A percentile compares a stretch with the other conserved stretches of the same genome.
Evolutionary conservation across 2,888 invertebrate genomes (phyloP).

Genomic region (Silvanus unidentatus): DNA sequence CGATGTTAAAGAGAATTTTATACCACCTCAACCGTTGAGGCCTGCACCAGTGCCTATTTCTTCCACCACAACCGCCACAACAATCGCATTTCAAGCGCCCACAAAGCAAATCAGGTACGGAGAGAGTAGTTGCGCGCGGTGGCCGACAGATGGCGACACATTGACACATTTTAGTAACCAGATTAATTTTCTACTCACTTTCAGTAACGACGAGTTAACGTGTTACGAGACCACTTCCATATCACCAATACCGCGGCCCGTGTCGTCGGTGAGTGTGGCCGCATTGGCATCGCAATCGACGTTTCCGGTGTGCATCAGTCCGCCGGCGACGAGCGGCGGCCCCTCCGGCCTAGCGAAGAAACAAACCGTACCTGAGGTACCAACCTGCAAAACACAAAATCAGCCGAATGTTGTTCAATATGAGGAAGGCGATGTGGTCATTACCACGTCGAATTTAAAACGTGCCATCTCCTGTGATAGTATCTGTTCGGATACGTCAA

Average conservation of each 20-base stretch:
- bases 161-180: no score
- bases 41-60: conserved; percentile 50
- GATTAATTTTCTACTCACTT: no score
- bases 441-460: conserved; percentile 46
- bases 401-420: background rate
- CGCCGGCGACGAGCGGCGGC: conserved; percentile 31
- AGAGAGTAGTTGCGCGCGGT: no score
- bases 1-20: conserved; percentile 33
- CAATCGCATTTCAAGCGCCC: conserved; percentile 6
- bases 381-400: background rate
- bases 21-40: conserved; percentile 62
- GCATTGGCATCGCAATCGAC: conserved; percentile 37
- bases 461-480: conserved; percentile 75
- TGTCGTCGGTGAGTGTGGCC: conserved; percentile 41
- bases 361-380: background rate
- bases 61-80: conserved; percentile 20
- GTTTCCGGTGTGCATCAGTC: conserved; percentile 37
- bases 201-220: conserved; percentile 8
- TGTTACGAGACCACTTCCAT: conserved; percentile 35
- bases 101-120: conserved; percentile 12
- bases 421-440: conserved; percentile 28
- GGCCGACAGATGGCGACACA: no score
- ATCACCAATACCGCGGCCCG: conserved; percentile 41
- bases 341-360: background rate
- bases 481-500: conserved; percentile 72